A percentile compares a stretch with the other conserved stretches of the same genome.
These are phyloP conservation scores for Doryteuthis pealeii DNA, from an alignment of 1,140 invertebrate species.

Conservation along the genomic window DNA sequence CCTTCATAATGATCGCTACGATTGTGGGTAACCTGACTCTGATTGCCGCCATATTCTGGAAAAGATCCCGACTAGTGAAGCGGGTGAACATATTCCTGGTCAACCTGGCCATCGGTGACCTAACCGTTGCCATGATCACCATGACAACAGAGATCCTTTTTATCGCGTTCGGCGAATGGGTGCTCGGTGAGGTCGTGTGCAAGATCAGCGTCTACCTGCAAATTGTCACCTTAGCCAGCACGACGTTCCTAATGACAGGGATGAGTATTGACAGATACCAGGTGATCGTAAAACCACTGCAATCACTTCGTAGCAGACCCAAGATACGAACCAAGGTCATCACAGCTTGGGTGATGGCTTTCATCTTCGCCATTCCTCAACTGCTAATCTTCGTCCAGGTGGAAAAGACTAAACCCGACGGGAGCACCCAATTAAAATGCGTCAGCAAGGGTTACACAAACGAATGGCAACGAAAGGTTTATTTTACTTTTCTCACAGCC, in stretches of 20 bases:
- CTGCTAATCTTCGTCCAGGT: conserved; percentile 60
- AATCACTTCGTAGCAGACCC: conserved; percentile 44
- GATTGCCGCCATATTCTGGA: conserved; percentile 45
- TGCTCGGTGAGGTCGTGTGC: conserved; percentile 58
- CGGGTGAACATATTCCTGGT: conserved; percentile 57
- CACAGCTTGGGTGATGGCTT: conserved; percentile 59
- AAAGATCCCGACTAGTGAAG: conserved; percentile 42
- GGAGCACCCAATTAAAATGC: conserved; percentile 45
- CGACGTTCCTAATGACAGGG: conserved; percentile 60
- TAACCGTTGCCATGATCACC: conserved; percentile 60
- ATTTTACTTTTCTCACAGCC: conserved; percentile 59
- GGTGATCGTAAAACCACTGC: conserved; percentile 53
- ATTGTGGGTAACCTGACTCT: conserved; percentile 51
- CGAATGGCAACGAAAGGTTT: conserved; percentile 61
- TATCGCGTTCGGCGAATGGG: conserved; percentile 61
- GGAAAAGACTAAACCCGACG: conserved; percentile 35
- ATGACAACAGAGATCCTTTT: conserved; percentile 62
- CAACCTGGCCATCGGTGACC: conserved; percentile 60
- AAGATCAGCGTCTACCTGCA: conserved; percentile 61
- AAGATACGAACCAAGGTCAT: conserved; percentile 53
- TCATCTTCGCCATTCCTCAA: conserved; percentile 60
- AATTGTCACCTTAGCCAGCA: conserved; percentile 60
- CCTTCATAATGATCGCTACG: conserved; percentile 54
- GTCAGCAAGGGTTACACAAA: conserved; percentile 59
- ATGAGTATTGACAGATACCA: conserved; percentile 62